Conservation (phyloP, 2,113 vertebrate species). For the Gobio gobio region DNA sequence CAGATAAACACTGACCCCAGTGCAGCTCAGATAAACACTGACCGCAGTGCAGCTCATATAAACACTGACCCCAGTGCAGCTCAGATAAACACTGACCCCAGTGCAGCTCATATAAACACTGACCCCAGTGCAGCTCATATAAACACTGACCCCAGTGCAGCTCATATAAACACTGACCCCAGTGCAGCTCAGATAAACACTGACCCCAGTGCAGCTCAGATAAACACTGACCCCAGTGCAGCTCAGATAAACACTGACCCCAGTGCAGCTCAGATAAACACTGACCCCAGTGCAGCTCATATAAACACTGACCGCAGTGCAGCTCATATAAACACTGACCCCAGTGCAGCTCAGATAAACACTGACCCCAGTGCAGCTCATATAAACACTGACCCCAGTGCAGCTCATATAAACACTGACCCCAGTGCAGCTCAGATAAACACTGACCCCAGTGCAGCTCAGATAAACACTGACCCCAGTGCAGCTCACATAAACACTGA, state of each 20-base stretch:
- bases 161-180: background rate
- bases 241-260: no score
- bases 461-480: background rate
- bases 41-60: background rate
- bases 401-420: no score
- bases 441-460: no score
- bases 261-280: background rate
- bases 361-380: background rate
- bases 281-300: no score
- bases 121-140: no score
- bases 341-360: no score
- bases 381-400: background rate
- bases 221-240: background rate
- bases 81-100: no score
- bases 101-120: background rate
- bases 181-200: no score
- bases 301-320: background rate
- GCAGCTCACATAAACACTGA: background rate
- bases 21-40: no score
- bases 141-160: background rate
- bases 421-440: background rate
- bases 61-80: no score
- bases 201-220: background rate
- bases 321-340: background rate
- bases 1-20: background rate